Percentiles rank a stretch among this genome's conserved stretches.
Conservation (phyloP, 2,797 vertebrate species). For the Malacoctenus gilli region DNA sequence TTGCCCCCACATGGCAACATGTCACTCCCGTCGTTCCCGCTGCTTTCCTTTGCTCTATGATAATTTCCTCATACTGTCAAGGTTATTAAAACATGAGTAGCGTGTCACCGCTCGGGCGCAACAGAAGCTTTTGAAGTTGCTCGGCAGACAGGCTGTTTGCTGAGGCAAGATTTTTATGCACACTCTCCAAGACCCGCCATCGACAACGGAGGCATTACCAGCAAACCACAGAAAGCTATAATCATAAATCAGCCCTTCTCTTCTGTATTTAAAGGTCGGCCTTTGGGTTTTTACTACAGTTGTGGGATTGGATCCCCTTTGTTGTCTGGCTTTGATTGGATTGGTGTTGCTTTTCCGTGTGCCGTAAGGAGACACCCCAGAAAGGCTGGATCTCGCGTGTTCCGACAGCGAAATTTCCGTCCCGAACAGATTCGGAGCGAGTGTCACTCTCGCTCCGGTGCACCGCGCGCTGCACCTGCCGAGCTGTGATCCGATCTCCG, state of each 20-base stretch:
- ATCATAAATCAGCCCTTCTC: slow-evolving; percentile 58
- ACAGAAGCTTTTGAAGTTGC: slow-evolving; percentile 49
- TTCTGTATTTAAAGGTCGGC: slow-evolving; percentile 66
- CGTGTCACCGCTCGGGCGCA: slow-evolving; percentile 42
- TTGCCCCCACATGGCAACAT: slow-evolving; percentile 33
- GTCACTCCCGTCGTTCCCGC: slow-evolving; percentile 44
- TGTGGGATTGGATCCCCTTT: slow-evolving; percentile 48
- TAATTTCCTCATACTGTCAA: slow-evolving; percentile 54
- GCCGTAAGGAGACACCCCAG: slow-evolving; percentile 47
- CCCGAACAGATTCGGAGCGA: slow-evolving; percentile 49
- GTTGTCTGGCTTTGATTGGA: slow-evolving; percentile 52
- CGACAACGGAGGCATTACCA: slow-evolving; percentile 51
- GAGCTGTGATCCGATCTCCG: slow-evolving; percentile 55
- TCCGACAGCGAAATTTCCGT: slow-evolving; percentile 38
- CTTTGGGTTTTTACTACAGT: slow-evolving; percentile 51
- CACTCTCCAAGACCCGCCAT: slow-evolving; percentile 35
- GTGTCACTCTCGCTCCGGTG: slow-evolving; percentile 35
- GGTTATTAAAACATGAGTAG: slow-evolving; percentile 54
- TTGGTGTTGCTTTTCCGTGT: slow-evolving; percentile 45
- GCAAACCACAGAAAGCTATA: slow-evolving; percentile 54
- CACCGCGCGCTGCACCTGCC: slow-evolving; percentile 33
- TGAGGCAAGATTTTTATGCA: slow-evolving; percentile 54
- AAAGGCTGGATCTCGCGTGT: slow-evolving; percentile 43
- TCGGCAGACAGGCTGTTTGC: slow-evolving; percentile 47
- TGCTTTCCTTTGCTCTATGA: slow-evolving; percentile 44